Base-by-base conservation (phyloP, 2,113 vertebrate genomes). In the Lamprologus speciosus region DNA sequence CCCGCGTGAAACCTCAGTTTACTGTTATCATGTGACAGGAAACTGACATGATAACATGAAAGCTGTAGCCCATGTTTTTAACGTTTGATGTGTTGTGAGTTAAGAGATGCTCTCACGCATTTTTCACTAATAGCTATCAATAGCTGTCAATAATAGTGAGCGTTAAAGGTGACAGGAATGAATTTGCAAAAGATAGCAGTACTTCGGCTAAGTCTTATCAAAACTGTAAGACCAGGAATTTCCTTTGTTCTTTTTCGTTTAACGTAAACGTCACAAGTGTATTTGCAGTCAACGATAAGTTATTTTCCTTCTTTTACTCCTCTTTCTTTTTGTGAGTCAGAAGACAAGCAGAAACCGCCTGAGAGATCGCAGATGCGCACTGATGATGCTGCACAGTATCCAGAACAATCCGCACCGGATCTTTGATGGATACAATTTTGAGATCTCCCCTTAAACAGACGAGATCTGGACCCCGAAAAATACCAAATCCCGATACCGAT, bases 81-180 rank as follows among this genome's bases (percentile, higher is more conserved):
- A 13, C 0, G 0, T 55, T 55, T 55, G 54, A 55, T 0, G 11
- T 55, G 54, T 26, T 55, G 21, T 55, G 54, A 55, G 0, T 55
- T 55, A 55, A 55, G 54, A 26, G 54, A 55, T 55, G 54, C 11
- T 13, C 53, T 23, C 1, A 60, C 0, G n/a, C 53, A 54, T 54
- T 53, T 53, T 3, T 53, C 9, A 53, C 51, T 53, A n/a, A 51
- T 51, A 50, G 45, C 45, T 17, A 4, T 50, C 47, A 51, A 9
- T n/a, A 53, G 51, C 51, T 21, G 5, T 54, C 51, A 21, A 1
- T 54, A 2, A 54, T 54, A 23, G 53, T 54, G 53, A 12, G 0
- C 9, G 19, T 0, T 54, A 54, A 54, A 54, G 9, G 5, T 54
- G 51, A 54, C 51, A 21, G n/a, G 51, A 6, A 21, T 54, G n/a